Base-by-base conservation (phyloP, 2,797 vertebrate species). In the Sciaenops ocellatus region DNA sequence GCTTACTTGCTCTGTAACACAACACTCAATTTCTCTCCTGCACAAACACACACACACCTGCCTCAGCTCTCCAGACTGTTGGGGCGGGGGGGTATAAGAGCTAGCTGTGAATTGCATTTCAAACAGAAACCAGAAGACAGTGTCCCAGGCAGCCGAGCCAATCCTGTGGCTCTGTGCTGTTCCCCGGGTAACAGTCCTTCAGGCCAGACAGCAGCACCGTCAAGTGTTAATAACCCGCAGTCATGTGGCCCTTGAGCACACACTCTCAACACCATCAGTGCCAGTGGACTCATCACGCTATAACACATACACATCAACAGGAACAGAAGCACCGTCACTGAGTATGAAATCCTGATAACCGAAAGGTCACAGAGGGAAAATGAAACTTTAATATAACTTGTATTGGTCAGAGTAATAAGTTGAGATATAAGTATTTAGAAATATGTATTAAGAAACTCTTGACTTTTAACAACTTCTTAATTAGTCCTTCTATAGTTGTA, bases 201-300 rank as follows among this genome's bases (percentile, higher is more conserved):
- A 91, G 86, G 87, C 82, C 89, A 89, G 89, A 91, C 91, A 88
- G 91, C 80, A 71, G 79, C 80, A 71, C 90, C 82, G 90, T 94
- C 87, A 83, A 94, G 94, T 94, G 93, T 94, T 95, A 94, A 95
- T 95, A 93, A 93, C 89, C 89, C 71, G 24, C 77, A 78, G 85
- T 91, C 87, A 91, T 91, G 88, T 89, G 93, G 86, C 87, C 83
- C 82, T 78, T 63, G 84, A 89, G 86, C 83, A 60, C 74, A 79
- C 80, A 63, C 73, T 78, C 65, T 74, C 76, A 0, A 64, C 87
- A 79, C 75, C 76, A 79, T 80, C 75, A 82, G 80, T 71, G 67
- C 71, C 78, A 77, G 79, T 76, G 87, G 80, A 73, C 79, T 88
- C 81, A 65, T 85, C 76, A 63, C 69, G 54, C 85, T 73, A 38